Evolutionary conservation across 30 jellyfish, hydroid and myxozoan genomes (phyloP), one percentile per base, ranked within the genome.

Genomic region (Aurelia sp.): DNA sequence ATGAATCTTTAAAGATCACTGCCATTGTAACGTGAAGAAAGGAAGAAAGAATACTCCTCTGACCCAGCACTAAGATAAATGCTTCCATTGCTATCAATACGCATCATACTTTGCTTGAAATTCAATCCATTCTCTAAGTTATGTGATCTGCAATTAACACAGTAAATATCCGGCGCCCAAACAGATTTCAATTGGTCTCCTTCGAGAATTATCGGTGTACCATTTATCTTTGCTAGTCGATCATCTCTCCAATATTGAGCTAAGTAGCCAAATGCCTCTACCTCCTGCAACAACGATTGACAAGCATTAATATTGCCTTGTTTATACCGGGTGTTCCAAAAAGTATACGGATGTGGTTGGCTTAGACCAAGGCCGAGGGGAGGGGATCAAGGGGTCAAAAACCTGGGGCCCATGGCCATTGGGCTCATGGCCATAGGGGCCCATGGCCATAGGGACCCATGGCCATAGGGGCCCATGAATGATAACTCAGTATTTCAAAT

Each of bases 141-240:
- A 19, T 67, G 41, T n/a, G 77, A 59, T 63, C 97, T 73, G 67
- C 97, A 89, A 86, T 89, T 73, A 13, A 89, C 74, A 59, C 97
- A 89, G 52, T 68, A 79, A n/a, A 89, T 64, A 55, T 89, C 97
- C 6, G 97, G 97, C 18, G 82, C 51, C 97, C 97, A 89, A 12
- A 89, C 67, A 6, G 52, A 16, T 33, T 67, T 78, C 40, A 57
- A 76, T 41, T 89, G 90, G 20, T 65, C 40, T 6, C 83, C 88
- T 33, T 76, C 50, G 48, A 90, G 81, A 20, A 90, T 47, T 24
- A 81, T 57, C 4, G 73, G 69, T 35, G 85, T 71, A 15, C 81
- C 52, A 33, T 64, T 52, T 4, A 57, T 0, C n/a, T 27, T 33
- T 4, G 41, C 50, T 65, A 90, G 80, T 11, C 97, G 97, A 17